These are phyloP conservation scores for Mythimna albipuncta DNA, from an alignment of 2,888 invertebrate species.

Conservation along the genomic window DNA sequence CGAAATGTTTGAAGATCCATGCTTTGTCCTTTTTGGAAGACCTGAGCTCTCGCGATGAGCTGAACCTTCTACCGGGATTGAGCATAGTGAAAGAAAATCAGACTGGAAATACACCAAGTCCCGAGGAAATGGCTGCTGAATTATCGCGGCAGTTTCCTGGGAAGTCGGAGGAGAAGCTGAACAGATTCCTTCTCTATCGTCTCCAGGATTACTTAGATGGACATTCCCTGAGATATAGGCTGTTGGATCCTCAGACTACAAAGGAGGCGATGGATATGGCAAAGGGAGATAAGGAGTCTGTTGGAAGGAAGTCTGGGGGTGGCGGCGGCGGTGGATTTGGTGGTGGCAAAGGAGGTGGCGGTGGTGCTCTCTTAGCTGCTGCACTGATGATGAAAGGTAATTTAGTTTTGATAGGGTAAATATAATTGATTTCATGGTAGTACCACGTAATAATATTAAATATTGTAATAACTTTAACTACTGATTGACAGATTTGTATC, in stretches of 20 bases:
- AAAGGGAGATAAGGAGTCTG: conserved; percentile 82
- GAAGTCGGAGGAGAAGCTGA: conserved; percentile 94
- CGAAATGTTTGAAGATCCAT: conserved; percentile 95
- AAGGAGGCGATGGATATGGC: conserved; percentile 90
- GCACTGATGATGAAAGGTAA: conserved; percentile 92
- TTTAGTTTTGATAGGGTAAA: not conserved
- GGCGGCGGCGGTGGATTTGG: conserved; percentile 83
- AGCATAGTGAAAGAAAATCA: conserved; percentile 93
- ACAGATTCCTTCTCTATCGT: conserved; percentile 93
- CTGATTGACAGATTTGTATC: not conserved
- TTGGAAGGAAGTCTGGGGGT: conserved; percentile 86
- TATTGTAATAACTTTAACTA: not conserved
- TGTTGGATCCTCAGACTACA: conserved; percentile 92
- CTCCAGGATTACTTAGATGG: conserved; percentile 93
- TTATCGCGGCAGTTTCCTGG: conserved; percentile 94
- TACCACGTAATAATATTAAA: not conserved
- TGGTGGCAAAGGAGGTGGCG: conserved; percentile 82
- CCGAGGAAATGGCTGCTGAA: conserved; percentile 92
- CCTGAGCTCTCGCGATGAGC: conserved; percentile 93
- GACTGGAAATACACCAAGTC: conserved; percentile 82
- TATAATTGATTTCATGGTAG: not conserved
- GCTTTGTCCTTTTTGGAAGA: conserved; percentile 94
- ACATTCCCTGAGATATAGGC: conserved; percentile 93
- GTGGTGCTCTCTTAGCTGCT: conserved; percentile 89
- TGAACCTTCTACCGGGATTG: conserved; percentile 94